These are phyloP conservation scores for Panulirus ornatus DNA, from an alignment of 1,140 invertebrate genomes.

Conservation along the genomic window DNA sequence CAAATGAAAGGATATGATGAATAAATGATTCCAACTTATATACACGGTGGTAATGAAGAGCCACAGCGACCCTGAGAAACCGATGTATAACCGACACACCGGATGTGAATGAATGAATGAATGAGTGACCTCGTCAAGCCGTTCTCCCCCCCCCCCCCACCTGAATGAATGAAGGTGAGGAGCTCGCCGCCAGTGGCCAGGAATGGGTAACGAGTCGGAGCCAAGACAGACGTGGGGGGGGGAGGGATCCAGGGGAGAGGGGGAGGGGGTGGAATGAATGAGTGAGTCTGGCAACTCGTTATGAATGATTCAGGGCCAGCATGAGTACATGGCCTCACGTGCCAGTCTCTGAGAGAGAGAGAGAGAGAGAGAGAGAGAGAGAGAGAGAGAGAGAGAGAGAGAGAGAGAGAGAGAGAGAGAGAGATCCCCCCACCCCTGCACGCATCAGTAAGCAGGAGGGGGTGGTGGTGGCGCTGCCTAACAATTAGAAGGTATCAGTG, in stretches of 20 bases:
- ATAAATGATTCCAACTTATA: too few species aligned
- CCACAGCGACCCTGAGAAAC: too few species aligned
- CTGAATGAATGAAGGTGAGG: conserved; percentile 19
- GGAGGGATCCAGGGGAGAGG: background rate
- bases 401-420: conserved; percentile 53
- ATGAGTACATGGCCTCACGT: background rate
- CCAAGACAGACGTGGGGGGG: background rate
- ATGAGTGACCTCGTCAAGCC: background rate
- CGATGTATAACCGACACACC: too few species aligned
- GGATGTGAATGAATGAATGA: conserved; percentile 52
- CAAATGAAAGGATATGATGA: too few species aligned
- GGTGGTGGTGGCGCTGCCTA: background rate
- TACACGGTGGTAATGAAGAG: too few species aligned
- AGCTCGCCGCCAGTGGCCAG: too few species aligned
- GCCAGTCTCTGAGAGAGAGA: background rate
- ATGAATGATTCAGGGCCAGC: background rate
- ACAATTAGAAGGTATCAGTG: conserved; percentile 11
- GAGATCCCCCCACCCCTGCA: background rate
- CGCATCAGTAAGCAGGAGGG: background rate
- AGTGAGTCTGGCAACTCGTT: background rate
- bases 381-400: conserved; percentile 51
- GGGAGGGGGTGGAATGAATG: background rate
- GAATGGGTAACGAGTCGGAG: background rate
- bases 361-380: conserved; percentile 25
- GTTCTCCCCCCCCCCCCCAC: background rate